Base-by-base conservation (phyloP, 1,140 invertebrate genomes). In the Pseudomyrmex gracilis region DNA sequence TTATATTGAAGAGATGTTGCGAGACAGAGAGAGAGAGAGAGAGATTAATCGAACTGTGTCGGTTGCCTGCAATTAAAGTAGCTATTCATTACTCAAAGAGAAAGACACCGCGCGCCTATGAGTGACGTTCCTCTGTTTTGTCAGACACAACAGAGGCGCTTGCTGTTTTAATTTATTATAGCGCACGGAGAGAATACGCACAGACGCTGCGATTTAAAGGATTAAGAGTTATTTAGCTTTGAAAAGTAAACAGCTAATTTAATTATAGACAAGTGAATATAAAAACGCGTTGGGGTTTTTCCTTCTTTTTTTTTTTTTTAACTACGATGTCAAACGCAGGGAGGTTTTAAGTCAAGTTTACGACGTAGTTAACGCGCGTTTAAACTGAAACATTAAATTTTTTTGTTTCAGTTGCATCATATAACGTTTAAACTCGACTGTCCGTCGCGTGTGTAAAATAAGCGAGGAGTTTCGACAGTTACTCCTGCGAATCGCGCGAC, bases 21-120 rank as follows among this genome's bases (percentile, higher is more conserved):
- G 43, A 76, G 34, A n/a, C n/a, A n/a, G n/a, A n/a, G n/a, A n/a
- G n/a, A n/a, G n/a, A n/a, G n/a, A n/a, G n/a, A n/a, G 22, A 47
- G 60, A 58, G 66, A 60, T 80, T 71, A 71, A 80, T 80, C 76
- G 76, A 80, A 80, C n/a, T 20, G 53, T 58, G 76, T 76, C 73
- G 60, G 60, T 51, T 34, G 73, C 60, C 71, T 70, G 70, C 55
- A 80, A 80, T 80, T 80, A 70, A 10, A 47, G 20, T 47, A 47
- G 53, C 53, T 70, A 58, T 47, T 70, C 66, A 47, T 80, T 80
- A 80, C n/a, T 17, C 10, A n/a, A 55, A 20, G 20, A 80, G 55
- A 3, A 58, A 80, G 63, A 80, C 15, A 51, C 43, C 20, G 53
- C 43, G 22, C 43, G 24, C 15, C 51, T 7, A 49, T 4, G 49